Base-by-base conservation (phyloP, 2,113 vertebrate genomes). In the Pimephales promelas region DNA sequence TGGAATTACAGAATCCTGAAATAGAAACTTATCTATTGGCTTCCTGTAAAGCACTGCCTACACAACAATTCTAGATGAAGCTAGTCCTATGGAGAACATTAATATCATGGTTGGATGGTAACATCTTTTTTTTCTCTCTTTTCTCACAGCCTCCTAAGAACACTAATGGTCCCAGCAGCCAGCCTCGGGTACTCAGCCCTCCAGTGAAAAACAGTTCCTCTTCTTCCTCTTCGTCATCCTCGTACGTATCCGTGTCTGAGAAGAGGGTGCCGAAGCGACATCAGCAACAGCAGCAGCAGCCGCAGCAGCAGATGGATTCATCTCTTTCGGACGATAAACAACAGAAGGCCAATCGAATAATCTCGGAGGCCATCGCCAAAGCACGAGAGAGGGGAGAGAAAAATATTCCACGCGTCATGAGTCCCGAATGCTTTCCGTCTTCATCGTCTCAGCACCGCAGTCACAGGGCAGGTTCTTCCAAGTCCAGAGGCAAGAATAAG, bases 321-420 rank as follows among this genome's bases (percentile, higher is more conserved):
- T 13, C 57, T n/a, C 59, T 70, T 47, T 83, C 85, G 52, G 96
- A 95, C 92, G 98, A 97, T 91, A 99, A 99, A 90, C 98, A 99
- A 92, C 97, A 98, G 91, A 99, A 99, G 91, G 98, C 98, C 61
- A 99, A 99, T 90, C 95, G 97, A 87, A 99, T 99, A 89, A 99
- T 99, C 94, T 98, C 97, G 0, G 98, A 99, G 92, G 98, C 97
- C 22, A 97, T 97, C 87, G 98, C 96, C 70, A 98, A 97, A 93
- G 98, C 97, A 40, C 96, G 96, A 87, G 97, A 98, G 87, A 96
- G 97, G 52, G 98, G 98, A 72, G 98, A 97, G 89, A 96, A 97
- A 90, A 99, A 99, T 93, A 99, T 98, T 91, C 98, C 96, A 9
- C 93, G 98, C 64, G 97, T 99, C 81, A 98, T 99, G 97, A 99